Conservation (phyloP, 30 jellyfish, hydroid and myxozoan genomes). For the Chironex yamaguchii region DNA sequence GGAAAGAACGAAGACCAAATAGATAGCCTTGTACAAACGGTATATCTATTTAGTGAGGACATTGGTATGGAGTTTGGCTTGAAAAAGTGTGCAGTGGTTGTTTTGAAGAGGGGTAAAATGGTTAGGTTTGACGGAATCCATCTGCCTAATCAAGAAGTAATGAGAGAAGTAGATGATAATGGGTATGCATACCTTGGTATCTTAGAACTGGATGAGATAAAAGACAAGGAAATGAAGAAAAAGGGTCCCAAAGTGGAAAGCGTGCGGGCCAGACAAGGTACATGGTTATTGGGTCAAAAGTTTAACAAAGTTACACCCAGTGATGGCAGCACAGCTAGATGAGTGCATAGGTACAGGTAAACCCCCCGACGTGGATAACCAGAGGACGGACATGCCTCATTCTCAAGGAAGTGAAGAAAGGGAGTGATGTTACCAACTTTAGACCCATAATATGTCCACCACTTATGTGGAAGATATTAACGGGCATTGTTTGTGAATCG, state of each 20-base stretch:
- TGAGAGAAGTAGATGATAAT: no score
- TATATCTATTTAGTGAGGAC: no score
- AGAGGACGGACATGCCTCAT: constrained; percentile 55
- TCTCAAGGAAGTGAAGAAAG: constrained; percentile 48
- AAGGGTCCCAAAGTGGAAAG: constrained; percentile 48
- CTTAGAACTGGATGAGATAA: no score
- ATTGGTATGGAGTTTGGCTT: no score
- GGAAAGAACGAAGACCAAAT: no score
- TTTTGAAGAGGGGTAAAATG: no score
- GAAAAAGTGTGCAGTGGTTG: no score
- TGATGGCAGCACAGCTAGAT: constrained; percentile 39
- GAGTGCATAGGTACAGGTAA: constrained; percentile 20
- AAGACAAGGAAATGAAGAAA: no score
- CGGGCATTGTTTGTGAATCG: constrained; percentile 42
- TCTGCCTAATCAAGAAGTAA: no score
- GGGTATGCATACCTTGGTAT: no score
- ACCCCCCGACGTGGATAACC: constrained; percentile 55
- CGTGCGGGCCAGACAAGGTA: constrained; percentile 39
- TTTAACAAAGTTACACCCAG: constrained; percentile 6
- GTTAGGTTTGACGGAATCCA: no score
- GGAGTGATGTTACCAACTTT: constrained; percentile 48
- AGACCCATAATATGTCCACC: constrained; percentile 57
- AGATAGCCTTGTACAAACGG: no score
- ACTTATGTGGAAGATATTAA: constrained; percentile 16
- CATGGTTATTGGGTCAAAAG: constrained; percentile 35